Conservation (phyloP, 2,113 vertebrate species). For the Vidua macroura region DNA sequence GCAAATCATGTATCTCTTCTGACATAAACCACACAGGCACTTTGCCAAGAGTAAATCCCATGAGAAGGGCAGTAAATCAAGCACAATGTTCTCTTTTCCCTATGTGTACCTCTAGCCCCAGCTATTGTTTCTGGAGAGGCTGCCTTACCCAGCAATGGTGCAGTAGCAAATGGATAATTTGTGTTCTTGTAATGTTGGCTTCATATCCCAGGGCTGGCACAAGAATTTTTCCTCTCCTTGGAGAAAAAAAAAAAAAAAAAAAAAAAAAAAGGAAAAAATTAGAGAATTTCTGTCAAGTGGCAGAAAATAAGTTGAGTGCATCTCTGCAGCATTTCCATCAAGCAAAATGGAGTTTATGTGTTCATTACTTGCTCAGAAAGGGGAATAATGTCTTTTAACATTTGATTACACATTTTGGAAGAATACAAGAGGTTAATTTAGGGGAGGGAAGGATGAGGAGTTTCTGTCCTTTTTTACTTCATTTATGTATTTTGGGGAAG, state of each 20-base stretch:
- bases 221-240: not conserved
- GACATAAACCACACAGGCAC: not conserved
- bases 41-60: constrained; percentile 30
- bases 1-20: not conserved
- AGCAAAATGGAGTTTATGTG: not conserved
- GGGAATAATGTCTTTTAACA: not conserved
- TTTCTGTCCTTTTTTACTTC: not conserved
- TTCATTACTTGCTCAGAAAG: not conserved
- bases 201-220: not conserved
- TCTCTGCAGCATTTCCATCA: not conserved
- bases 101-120: not conserved
- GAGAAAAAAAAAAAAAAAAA: not conserved
- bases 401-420: not conserved
- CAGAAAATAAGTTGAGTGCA: not conserved
- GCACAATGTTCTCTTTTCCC: not conserved
- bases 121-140: not conserved
- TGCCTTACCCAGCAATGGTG: not conserved
- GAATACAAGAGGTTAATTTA: not conserved
- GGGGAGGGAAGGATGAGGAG: not conserved
- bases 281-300: not conserved
- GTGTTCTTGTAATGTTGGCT: not conserved
- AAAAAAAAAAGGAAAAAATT: not conserved
- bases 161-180: not conserved
- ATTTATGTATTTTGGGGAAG: not conserved
- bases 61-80: constrained; percentile 24